A percentile compares a stretch with the other conserved stretches of the same genome.
Evolutionary conservation across 1,140 invertebrate genomes (phyloP).

Genomic region (Acromyrmex heyeri): DNA sequence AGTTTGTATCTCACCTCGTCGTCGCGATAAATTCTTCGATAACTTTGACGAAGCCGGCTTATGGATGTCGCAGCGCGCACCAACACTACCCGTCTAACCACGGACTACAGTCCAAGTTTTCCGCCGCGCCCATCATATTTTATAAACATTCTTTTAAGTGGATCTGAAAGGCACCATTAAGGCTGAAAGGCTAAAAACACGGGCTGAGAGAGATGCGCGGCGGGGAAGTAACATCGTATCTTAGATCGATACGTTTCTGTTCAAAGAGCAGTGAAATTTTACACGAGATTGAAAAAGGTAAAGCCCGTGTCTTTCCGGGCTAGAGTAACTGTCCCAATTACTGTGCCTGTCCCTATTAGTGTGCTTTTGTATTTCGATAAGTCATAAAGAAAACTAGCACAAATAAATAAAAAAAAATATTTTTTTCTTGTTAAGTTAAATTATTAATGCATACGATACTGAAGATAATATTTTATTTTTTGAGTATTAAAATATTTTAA

Average conservation of each 20-base stretch:
- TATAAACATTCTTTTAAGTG: constrained; percentile 71
- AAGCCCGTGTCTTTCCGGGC: not conserved
- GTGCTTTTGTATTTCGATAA: too few species aligned
- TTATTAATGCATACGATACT: too few species aligned
- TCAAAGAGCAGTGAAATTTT: constrained; percentile 29
- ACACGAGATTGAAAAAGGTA: not conserved
- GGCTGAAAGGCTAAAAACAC: constrained; percentile 61
- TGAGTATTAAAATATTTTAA: too few species aligned
- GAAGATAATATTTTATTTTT: too few species aligned
- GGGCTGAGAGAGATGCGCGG: constrained; percentile 50
- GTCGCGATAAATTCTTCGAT: constrained; percentile 66
- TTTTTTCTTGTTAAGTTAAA: too few species aligned
- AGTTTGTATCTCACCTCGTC: constrained; percentile 59
- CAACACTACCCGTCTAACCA: not conserved
- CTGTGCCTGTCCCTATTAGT: too few species aligned
- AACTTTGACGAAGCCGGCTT: constrained; percentile 57
- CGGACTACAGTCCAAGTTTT: constrained; percentile 26
- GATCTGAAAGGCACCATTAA: constrained; percentile 70
- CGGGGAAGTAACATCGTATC: constrained; percentile 47
- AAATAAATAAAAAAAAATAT: too few species aligned
- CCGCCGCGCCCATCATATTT: constrained; percentile 61
- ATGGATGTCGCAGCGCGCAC: constrained; percentile 19
- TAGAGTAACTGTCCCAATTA: not conserved
- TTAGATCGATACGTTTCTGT: constrained; percentile 49
- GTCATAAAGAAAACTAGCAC: too few species aligned